Base-by-base conservation (phyloP, 2,888 invertebrate genomes). In the Caenorhabditis sp. region DNA sequence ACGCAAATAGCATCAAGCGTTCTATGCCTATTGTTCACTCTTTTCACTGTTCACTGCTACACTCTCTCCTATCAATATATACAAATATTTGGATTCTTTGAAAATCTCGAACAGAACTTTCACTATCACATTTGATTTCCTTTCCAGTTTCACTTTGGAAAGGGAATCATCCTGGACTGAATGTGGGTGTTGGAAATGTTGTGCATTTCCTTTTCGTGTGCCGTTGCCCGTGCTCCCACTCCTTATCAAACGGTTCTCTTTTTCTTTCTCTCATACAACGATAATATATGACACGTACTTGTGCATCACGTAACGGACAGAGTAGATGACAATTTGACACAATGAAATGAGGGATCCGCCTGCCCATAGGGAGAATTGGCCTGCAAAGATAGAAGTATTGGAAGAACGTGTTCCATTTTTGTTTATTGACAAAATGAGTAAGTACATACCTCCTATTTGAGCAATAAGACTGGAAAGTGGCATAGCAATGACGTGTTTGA, bases 341-440 rank as follows among this genome's bases (percentile, higher is more conserved):
- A 89, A 55, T 1, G 90, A 89, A 70, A 90, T 88, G 20, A 89
- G 76, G 18, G 88, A 88, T 32, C 87, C 88, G 20, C 90, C 90
- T 22, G 89, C 85, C 87, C 87, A 90, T 22, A 90, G 81, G 6
- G 90, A 90, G 40, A 90, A 86, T 85, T 90, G 90, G 64, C 89
- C 88, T 89, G 78, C n/a, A 84, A n/a, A 47, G 18, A 6, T 2
- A 24, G 15, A 9, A 53, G 4, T 53, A 11, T 53, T 37, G n/a
- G n/a, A n/a, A n/a, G n/a, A n/a, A n/a, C n/a, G n/a, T n/a, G n/a
- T n/a, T n/a, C n/a, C n/a, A n/a, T n/a, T n/a, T n/a, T n/a, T n/a
- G n/a, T n/a, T n/a, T n/a, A 22, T 44, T 28, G 22, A 15, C 13
- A 5, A 15, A 24, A 11, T 22, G n/a, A 18, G n/a, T 47, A 18